phyloP scores from a whole-genome alignment of 2,113 vertebrate species.

The Procavia capensis region DNA sequence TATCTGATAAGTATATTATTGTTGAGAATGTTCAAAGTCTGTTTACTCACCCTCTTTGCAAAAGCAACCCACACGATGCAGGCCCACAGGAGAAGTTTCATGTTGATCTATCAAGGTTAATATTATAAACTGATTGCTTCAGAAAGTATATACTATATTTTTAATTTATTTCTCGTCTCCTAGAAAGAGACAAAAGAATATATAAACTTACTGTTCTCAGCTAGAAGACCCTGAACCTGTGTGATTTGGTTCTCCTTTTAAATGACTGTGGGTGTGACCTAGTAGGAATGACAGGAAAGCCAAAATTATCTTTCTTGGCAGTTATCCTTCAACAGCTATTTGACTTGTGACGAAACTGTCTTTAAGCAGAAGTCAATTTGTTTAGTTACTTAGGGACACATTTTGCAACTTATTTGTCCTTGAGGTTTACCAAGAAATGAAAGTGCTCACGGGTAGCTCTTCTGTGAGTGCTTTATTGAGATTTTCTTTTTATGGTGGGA shows the following conservation, averaged over 20 bases:
- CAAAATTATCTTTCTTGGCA: not conserved
- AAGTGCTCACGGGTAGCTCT: not conserved
- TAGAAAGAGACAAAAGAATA: not conserved
- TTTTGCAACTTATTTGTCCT: conserved; percentile 45
- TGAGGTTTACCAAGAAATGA: not conserved
- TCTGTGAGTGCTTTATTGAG: not conserved
- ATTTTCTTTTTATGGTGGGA: not conserved
- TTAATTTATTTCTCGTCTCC: not conserved
- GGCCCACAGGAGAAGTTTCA: conserved; percentile 71
- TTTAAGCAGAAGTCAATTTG: conserved; percentile 2
- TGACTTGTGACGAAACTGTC: not conserved
- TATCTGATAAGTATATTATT: not conserved
- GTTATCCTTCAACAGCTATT: not conserved
- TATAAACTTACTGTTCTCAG: not conserved
- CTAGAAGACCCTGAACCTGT: not conserved
- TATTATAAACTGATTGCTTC: not conserved
- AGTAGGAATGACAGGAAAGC: not conserved
- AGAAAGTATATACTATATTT: not conserved
- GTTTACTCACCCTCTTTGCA: conserved; percentile 63
- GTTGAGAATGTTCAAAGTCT: not conserved
- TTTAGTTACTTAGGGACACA: not conserved
- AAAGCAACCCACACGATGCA: conserved; percentile 51
- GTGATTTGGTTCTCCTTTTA: not conserved
- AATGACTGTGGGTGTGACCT: not conserved
- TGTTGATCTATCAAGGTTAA: conserved; percentile 42